A percentile compares a stretch with the other conserved stretches of the same genome.
Conservation (phyloP, 2,888 invertebrate genomes). For the Caprella mutica region DNA sequence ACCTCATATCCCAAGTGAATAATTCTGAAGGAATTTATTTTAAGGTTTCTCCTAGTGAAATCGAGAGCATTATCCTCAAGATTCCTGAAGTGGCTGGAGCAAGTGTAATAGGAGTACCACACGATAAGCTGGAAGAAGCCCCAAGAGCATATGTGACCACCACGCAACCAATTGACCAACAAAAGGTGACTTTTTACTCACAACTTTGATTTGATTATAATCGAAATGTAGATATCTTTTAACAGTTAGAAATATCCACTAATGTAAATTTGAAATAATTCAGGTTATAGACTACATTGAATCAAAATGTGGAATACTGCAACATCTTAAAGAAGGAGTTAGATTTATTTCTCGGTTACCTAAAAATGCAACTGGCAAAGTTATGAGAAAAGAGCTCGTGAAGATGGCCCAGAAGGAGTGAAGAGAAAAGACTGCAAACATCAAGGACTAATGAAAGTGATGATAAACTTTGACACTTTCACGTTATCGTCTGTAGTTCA, state of each 20-base stretch:
- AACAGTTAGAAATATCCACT: too few species aligned
- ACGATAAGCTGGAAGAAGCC: constrained; percentile 40
- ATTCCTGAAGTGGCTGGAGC: constrained; percentile 42
- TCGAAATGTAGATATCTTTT: too few species aligned
- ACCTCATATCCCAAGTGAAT: too few species aligned
- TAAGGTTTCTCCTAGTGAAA: constrained; percentile 45
- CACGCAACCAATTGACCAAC: constrained; percentile 35
- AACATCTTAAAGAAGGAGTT: constrained; percentile 57
- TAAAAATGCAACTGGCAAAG: constrained; percentile 63
- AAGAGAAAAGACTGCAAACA: too few species aligned
- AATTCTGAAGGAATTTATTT: too few species aligned
- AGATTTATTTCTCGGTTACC: constrained; percentile 58
- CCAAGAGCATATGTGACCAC: constrained; percentile 40
- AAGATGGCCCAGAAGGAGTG: too few species aligned
- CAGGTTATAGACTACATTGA: not conserved
- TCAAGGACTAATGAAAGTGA: too few species aligned
- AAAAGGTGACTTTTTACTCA: constrained; percentile 26
- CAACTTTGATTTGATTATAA: too few species aligned
- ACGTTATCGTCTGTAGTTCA: too few species aligned
- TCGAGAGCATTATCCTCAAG: constrained; percentile 42
- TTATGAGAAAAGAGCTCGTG: constrained; percentile 54
- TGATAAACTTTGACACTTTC: too few species aligned
- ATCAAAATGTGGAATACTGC: constrained; percentile 47
- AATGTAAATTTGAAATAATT: too few species aligned
- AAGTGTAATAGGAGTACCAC: constrained; percentile 42